Percentiles rank a stretch among this genome's conserved stretches.
Conservation (phyloP, 2,888 invertebrate species). For the Xanthorhoe spadicearia region DNA sequence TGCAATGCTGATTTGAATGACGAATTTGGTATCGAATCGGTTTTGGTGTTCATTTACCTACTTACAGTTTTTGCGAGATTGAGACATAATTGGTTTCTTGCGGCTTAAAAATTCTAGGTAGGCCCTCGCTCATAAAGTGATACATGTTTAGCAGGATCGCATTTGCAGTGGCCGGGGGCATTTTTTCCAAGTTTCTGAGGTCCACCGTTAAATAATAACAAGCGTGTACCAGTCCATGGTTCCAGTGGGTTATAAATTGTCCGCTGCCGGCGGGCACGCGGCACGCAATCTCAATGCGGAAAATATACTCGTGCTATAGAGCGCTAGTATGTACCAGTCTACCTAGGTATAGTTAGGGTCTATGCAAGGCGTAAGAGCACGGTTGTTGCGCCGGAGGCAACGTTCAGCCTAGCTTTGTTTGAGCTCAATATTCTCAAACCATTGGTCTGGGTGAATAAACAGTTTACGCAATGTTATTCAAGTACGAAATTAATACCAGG, state of each 20-base stretch:
- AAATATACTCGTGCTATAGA: constrained; percentile 58
- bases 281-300: constrained; percentile 84
- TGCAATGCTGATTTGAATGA: constrained; percentile 63
- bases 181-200: constrained; percentile 60
- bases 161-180: constrained; percentile 65
- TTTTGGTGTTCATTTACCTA: constrained; percentile 59
- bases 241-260: constrained; percentile 80
- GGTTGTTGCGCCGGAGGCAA: constrained; percentile 32
- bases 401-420: constrained; percentile 41
- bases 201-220: constrained; percentile 78
- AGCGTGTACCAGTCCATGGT: constrained; percentile 64
- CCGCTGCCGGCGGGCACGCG: constrained; percentile 79
- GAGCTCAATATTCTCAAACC: constrained; percentile 30
- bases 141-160: constrained; percentile 66
- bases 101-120: constrained; percentile 34
- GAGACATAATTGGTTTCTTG: constrained; percentile 38
- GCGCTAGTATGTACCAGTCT: constrained; percentile 6
- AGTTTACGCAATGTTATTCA: constrained; percentile 24
- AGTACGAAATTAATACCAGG: constrained; percentile 12
- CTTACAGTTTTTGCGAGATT: constrained; percentile 40
- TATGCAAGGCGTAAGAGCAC: constrained; percentile 34
- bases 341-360: constrained; percentile 19
- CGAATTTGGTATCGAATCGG: constrained; percentile 62
- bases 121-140: constrained; percentile 57
- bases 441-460: constrained; percentile 27